Evolutionary conservation across 2,113 vertebrate genomes (phyloP).

Genomic region (Paramisgurnus dabryanus): DNA sequence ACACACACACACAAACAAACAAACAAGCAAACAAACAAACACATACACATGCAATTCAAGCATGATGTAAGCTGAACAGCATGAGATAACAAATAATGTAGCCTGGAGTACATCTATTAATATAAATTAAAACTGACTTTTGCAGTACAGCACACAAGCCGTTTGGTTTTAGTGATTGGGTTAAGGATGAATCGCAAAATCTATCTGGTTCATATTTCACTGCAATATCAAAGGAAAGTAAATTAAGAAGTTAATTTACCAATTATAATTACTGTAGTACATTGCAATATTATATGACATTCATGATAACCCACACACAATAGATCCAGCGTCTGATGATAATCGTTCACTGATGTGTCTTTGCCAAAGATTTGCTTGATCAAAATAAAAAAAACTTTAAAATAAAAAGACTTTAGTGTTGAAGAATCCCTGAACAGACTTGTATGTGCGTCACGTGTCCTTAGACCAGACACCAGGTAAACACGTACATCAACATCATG

Average conservation of each 20-base stretch:
- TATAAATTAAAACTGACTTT: background rate
- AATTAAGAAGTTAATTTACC: background rate
- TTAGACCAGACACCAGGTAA: constrained; percentile 25
- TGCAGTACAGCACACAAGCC: background rate
- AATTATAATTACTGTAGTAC: too few relatives aligned
- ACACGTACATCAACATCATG: constrained; percentile 66
- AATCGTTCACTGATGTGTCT: constrained; percentile 13
- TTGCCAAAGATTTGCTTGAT: background rate
- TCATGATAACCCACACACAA: background rate
- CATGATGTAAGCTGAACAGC: constrained; percentile 1
- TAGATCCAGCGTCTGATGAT: background rate
- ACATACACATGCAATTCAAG: constrained; percentile 12
- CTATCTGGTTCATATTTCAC: constrained; percentile 19
- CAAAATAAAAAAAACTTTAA: constrained; percentile 21
- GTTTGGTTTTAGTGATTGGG: background rate
- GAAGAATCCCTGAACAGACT: constrained; percentile 48
- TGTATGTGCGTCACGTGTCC: background rate
- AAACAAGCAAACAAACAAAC: too few relatives aligned
- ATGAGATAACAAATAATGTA: constrained; percentile 10
- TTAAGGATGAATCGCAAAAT: constrained; percentile 1
- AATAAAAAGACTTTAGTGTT: background rate
- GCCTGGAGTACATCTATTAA: background rate
- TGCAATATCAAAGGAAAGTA: background rate
- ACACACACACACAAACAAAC: constrained; percentile 10
- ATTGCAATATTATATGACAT: background rate